phyloP scores from a whole-genome alignment of 2,888 invertebrate genomes.

The Mythimna impura region DNA sequence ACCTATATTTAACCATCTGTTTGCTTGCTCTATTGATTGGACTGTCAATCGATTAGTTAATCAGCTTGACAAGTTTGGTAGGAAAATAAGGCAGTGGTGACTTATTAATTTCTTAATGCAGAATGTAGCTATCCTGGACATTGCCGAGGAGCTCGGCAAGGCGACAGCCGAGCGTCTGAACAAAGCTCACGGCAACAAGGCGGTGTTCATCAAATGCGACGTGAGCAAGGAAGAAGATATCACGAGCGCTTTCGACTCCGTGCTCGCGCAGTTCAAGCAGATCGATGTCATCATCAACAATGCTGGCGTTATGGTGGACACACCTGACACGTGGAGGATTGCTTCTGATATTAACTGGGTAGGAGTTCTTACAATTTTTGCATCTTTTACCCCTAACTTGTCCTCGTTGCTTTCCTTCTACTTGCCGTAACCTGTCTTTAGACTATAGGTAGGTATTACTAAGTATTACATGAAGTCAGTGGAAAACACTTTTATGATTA shows the following conservation, averaged over 20 bases:
- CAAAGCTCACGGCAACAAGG: constrained; percentile 65
- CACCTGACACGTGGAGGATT: constrained; percentile 69
- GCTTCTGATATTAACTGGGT: constrained; percentile 76
- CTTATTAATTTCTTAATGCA: neutral
- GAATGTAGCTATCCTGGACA: constrained; percentile 72
- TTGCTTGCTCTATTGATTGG: too few species aligned
- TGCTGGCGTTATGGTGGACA: constrained; percentile 76
- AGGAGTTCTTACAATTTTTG: constrained; percentile 1
- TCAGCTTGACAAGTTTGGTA: too few species aligned
- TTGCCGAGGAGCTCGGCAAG: constrained; percentile 70
- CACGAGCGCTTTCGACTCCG: constrained; percentile 66
- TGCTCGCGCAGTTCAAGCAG: constrained; percentile 65
- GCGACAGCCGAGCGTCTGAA: constrained; percentile 67
- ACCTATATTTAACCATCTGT: too few species aligned
- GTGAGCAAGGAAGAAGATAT: constrained; percentile 72
- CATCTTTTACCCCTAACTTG: too few species aligned
- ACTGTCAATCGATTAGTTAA: too few species aligned
- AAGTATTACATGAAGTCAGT: too few species aligned
- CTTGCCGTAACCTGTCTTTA: too few species aligned
- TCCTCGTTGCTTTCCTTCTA: too few species aligned
- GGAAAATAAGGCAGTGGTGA: neutral
- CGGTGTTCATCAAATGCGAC: constrained; percentile 74
- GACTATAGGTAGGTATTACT: too few species aligned
- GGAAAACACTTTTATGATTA: neutral
- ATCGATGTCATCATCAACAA: constrained; percentile 79